Base-by-base conservation (phyloP, 1,140 invertebrate genomes). In the Tetramorium parvispinum region DNA sequence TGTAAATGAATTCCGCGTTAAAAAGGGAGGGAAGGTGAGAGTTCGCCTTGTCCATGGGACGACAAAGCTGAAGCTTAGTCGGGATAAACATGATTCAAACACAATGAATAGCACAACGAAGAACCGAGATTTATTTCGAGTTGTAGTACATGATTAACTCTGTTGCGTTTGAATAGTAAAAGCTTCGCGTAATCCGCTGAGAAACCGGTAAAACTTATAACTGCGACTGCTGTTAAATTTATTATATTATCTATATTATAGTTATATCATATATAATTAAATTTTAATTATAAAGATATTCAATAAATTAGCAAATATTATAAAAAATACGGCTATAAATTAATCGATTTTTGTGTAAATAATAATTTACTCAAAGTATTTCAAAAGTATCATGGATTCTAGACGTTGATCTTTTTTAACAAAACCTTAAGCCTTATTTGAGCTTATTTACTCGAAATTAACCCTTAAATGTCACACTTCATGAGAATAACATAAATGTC, bases 41-140 rank as follows among this genome's bases (percentile, higher is more conserved):
- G 82, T 51, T 77, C 71, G 18, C 37, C 59, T 75, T 76, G 70
- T 76, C 21, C 55, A 53, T 13, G 18, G n/a, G 40, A 78, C n/a
- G 59, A 85, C 59, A 85, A 85, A 85, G 73, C 82, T 53, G 32
- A 32, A 85, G 82, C 73, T 85, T 78, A 85, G 82, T 65, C 73
- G 32, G 82, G 73, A 85, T 85, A 85, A 85, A 78, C 73, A 65
- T 63, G 46, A 63, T 78, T 78, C 46, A 40, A 65, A n/a, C 27
- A 21, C 27, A 83, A 75, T 83, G 79, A 83, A 83, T 83, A 32
- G 68, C 61, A 1, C 18, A 83, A 83, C 79, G 43, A 83, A 83
- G 27, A 61, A 83, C 49, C 8, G 32, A 83, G 66, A 73, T 83
- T 83, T 83, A 75, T 83, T 73, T 55, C 51, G 37, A 13, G 18